phyloP scores from a whole-genome alignment of 2,113 vertebrate species.

The Vulpes lagopus region DNA sequence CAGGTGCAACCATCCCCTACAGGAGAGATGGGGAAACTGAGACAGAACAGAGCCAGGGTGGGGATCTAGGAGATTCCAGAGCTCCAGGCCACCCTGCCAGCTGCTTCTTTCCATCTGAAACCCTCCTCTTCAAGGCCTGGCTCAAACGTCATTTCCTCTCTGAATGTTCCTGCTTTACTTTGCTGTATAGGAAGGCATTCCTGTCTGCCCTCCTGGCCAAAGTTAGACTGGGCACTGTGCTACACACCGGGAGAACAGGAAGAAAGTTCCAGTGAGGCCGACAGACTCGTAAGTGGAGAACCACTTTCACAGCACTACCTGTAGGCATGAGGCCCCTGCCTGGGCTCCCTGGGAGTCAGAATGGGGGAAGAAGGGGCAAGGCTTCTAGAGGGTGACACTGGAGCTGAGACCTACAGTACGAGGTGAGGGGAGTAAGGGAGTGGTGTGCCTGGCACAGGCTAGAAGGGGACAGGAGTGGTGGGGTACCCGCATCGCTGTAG shows the following conservation, averaged over 20 bases:
- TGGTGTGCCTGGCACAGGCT: not conserved
- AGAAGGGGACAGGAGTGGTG: not conserved
- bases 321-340: not conserved
- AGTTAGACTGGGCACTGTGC: not conserved
- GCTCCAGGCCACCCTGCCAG: not conserved
- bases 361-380: fast-evolving
- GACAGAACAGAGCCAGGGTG: not conserved
- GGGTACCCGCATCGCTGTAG: fast-evolving
- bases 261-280: not conserved
- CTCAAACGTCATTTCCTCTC: not conserved
- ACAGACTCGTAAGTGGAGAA: not conserved
- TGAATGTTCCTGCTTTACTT: not conserved
- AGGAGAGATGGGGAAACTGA: not conserved
- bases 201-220: not conserved
- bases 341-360: not conserved
- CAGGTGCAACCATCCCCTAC: not conserved
- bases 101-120: not conserved
- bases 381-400: not conserved
- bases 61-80: not conserved
- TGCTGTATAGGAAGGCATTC: not conserved
- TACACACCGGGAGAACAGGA: not conserved
- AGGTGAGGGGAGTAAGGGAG: not conserved
- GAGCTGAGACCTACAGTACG: not conserved
- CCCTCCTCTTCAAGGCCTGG: not conserved
- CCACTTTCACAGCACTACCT: not conserved